phyloP scores from a whole-genome alignment of 2,888 invertebrate species.

The Drosophila robusta region DNA sequence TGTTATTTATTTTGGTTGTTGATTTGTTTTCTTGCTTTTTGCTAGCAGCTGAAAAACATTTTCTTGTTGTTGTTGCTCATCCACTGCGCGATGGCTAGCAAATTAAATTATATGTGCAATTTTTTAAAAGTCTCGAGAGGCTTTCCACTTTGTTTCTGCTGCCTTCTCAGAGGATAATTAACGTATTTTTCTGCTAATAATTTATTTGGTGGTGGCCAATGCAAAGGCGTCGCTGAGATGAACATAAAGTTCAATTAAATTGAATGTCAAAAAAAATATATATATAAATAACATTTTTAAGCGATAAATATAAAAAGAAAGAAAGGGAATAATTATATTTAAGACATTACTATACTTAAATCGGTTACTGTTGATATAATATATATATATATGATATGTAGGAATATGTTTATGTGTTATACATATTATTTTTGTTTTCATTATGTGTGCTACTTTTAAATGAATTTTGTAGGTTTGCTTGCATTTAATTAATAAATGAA shows the following conservation, averaged over 20 bases:
- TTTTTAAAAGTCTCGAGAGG: slow-evolving; percentile 19
- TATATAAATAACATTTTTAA: too few relatives aligned
- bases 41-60: slow-evolving; percentile 10
- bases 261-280: slow-evolving; percentile 15
- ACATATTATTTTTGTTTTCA: not conserved
- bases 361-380: not conserved
- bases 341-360: not conserved
- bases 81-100: slow-evolving; percentile 20
- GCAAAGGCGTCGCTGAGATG: slow-evolving; percentile 18
- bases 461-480: not conserved
- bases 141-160: slow-evolving; percentile 28
- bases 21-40: slow-evolving; percentile 8
- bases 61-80: slow-evolving; percentile 1
- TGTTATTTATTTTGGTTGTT: slow-evolving; percentile 44
- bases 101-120: slow-evolving; percentile 43
- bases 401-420: not conserved
- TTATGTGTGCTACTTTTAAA: not conserved
- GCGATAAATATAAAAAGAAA: not conserved
- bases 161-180: slow-evolving; percentile 10
- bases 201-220: slow-evolving; percentile 17
- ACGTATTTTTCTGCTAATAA: slow-evolving; percentile 6
- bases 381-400: too few relatives aligned
- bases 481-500: slow-evolving; percentile 24
- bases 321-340: too few relatives aligned
- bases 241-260: slow-evolving; percentile 36